Base-by-base conservation (phyloP, 1,140 invertebrate species). In the Heliconius melpomene region DNA sequence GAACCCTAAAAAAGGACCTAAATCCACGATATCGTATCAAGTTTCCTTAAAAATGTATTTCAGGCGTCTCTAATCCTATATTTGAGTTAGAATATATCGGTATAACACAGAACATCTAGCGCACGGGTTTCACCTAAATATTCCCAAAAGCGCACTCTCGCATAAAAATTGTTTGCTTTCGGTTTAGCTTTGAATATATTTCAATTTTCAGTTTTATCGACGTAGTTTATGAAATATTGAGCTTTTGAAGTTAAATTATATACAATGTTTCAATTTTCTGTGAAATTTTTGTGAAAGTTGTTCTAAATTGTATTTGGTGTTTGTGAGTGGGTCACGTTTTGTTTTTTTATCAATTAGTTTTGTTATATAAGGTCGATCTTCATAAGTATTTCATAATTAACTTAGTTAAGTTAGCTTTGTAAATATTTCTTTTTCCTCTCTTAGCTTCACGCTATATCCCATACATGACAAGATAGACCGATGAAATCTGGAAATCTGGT, bases 81-180 rank as follows among this genome's bases (percentile, higher is more conserved):
- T 57, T 57, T 57, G 54, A n/a, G n/a, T 3, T n/a, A 11, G 3
- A 57, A n/a, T n/a, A 57, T n/a, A 8, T 57, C n/a, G 26, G 26
- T 18, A 52, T 18, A 57, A 57, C 3, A 57, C 18, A 29, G n/a
- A 23, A n/a, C 32, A 32, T 32, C n/a, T 29, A 66, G 1, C 50
- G 32, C 52, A 77, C 40, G 66, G 46, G 77, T 40, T 57, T 78
- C 77, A 60, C 72, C 77, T 60, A 73, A 73, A 78, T 78, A 60
- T 73, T 60, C 40, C 29, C 26, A 77, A 60, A 38, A 70, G 38
- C 75, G 16, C 60, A 70, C 32, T 36, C n/a, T 26, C 32, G 74
- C 74, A 60, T 9, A 38, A 60, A 75, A 60, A 75, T 57, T 66
- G 26, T 66, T 66, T 66, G 60, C 11, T 66, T 66, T 66, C 23